A percentile compares a stretch with the other conserved stretches of the same genome.
Evolutionary conservation across 2,113 vertebrate genomes (phyloP).

Genomic region (Panthera leo): DNA sequence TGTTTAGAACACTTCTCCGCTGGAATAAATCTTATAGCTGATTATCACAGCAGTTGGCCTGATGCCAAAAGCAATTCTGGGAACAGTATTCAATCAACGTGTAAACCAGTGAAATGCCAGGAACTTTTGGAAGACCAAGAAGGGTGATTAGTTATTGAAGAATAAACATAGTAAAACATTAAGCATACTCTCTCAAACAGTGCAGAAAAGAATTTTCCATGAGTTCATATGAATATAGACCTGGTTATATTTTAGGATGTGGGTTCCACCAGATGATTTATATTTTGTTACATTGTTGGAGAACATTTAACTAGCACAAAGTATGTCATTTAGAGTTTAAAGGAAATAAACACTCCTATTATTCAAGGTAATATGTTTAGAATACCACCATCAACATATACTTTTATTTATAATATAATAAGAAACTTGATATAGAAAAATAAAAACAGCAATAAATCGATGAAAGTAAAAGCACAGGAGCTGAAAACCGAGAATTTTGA

Average conservation of each 20-base stretch:
- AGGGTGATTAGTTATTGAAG: constrained; percentile 84
- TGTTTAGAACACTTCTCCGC: constrained; percentile 89
- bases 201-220: constrained; percentile 80
- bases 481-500: neutral
- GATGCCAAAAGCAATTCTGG: constrained; percentile 85
- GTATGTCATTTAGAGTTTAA: constrained; percentile 79
- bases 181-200: constrained; percentile 75
- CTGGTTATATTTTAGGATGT: constrained; percentile 73
- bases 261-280: constrained; percentile 76
- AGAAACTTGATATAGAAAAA: constrained; percentile 76
- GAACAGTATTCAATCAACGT: constrained; percentile 85
- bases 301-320: constrained; percentile 74
- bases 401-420: constrained; percentile 79
- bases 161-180: constrained; percentile 83
- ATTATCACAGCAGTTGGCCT: constrained; percentile 89
- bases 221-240: constrained; percentile 79
- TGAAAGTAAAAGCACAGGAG: constrained; percentile 43
- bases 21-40: constrained; percentile 91
- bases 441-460: constrained; percentile 66
- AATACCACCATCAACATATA: constrained; percentile 59
- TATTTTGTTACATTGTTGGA: constrained; percentile 81
- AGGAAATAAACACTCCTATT: constrained; percentile 82
- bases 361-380: constrained; percentile 71
- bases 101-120: constrained; percentile 85
- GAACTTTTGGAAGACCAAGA: constrained; percentile 85